Percentiles rank a stretch among this genome's conserved stretches.
phyloP scores from a whole-genome alignment of 2,113 vertebrate genomes.

The Syngnathus floridae region DNA sequence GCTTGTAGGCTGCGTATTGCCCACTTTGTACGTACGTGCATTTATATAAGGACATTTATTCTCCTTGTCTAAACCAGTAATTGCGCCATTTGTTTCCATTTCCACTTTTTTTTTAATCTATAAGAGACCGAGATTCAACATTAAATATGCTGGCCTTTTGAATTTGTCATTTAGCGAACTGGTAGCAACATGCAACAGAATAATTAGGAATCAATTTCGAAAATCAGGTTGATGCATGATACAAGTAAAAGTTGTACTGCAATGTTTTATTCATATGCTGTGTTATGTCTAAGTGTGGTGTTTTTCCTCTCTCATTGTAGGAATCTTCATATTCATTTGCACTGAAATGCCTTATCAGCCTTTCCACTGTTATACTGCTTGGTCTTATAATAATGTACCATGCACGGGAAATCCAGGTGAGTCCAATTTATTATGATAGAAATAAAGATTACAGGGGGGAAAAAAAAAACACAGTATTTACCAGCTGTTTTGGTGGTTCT shows the following conservation, averaged over 20 bases:
- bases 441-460: neutral
- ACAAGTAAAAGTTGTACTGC: neutral
- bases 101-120: conserved; percentile 2
- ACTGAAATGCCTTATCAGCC: conserved; percentile 97
- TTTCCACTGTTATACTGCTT: conserved; percentile 90
- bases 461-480: no score
- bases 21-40: neutral
- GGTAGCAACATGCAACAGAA: conserved; percentile 8
- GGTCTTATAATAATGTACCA: conserved; percentile 94
- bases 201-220: neutral
- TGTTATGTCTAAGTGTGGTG: conserved; percentile 19
- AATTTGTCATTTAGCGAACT: conserved; percentile 3
- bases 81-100: conserved; percentile 9
- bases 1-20: neutral
- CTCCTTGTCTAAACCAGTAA: neutral
- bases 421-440: conserved; percentile 18
- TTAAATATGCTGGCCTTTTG: neutral
- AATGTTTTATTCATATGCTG: neutral
- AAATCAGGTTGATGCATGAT: neutral
- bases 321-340: conserved; percentile 89
- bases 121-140: neutral
- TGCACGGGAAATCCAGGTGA: conserved; percentile 92
- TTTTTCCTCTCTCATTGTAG: conserved; percentile 62
- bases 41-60: conserved; percentile 2
- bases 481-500: no score